Conservation (phyloP, 2,888 invertebrate genomes). For the Habroteleia sp. region DNA sequence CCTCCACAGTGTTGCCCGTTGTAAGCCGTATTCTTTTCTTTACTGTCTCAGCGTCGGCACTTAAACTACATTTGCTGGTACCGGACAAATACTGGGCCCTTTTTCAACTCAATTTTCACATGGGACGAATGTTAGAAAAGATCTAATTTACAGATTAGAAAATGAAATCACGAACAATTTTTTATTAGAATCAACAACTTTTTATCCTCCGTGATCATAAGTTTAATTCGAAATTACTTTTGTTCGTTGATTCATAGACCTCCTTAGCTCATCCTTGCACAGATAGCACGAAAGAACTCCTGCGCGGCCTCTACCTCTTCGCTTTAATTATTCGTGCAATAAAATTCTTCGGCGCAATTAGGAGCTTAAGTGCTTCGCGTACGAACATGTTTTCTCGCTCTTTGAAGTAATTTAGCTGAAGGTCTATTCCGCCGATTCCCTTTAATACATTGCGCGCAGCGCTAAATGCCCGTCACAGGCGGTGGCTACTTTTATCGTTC, state of each 20-base stretch:
- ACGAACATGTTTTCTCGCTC: slow-evolving; percentile 65
- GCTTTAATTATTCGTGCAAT: slow-evolving; percentile 65
- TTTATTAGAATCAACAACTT: too few species aligned
- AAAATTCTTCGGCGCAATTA: slow-evolving; percentile 66
- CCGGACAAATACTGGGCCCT: too few species aligned
- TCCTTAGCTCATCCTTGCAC: slow-evolving; percentile 47
- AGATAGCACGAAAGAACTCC: slow-evolving; percentile 51
- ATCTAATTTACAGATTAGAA: too few species aligned
- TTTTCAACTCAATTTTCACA: too few species aligned
- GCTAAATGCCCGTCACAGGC: slow-evolving; percentile 59
- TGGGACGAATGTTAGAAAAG: too few species aligned
- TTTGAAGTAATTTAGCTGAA: slow-evolving; percentile 65
- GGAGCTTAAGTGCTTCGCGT: slow-evolving; percentile 58
- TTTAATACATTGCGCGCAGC: slow-evolving; percentile 58
- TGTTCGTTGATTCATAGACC: slow-evolving; percentile 32
- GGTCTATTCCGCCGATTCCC: slow-evolving; percentile 64
- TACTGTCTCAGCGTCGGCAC: too few species aligned
- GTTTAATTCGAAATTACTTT: slow-evolving; percentile 16
- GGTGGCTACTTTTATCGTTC: slow-evolving; percentile 64
- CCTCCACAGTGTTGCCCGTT: too few species aligned
- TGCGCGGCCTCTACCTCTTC: slow-evolving; percentile 42
- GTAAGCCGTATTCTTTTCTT: too few species aligned
- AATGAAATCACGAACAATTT: too few species aligned
- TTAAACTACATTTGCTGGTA: too few species aligned
- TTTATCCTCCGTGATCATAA: too few species aligned